phyloP scores from a whole-genome alignment of 2,113 vertebrate genomes.

The Python bivittatus region DNA sequence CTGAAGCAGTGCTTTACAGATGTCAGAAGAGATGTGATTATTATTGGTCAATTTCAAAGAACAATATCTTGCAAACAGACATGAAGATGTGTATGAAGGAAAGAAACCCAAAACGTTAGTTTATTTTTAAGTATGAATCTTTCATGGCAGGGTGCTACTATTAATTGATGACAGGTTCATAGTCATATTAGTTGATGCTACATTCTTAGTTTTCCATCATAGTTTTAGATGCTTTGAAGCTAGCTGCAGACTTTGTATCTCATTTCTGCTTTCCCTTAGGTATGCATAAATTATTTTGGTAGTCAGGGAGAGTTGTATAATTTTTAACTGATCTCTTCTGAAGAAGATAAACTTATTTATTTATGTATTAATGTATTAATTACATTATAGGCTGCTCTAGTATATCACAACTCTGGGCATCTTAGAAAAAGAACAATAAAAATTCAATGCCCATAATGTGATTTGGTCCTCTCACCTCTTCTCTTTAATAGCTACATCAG shows the following conservation, averaged over 20 bases:
- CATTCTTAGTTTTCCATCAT: not conserved
- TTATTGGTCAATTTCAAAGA: slow-evolving; percentile 1
- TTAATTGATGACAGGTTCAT: not conserved
- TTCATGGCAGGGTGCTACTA: not conserved
- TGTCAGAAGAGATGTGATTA: slow-evolving; percentile 16
- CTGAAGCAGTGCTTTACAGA: slow-evolving; percentile 17
- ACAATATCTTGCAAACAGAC: not conserved
- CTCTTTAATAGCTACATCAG: no score
- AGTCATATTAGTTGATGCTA: not conserved
- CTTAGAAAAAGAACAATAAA: not conserved
- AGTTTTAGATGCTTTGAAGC: not conserved
- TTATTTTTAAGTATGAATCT: not conserved
- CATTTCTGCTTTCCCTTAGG: not conserved
- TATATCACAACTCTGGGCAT: not conserved
- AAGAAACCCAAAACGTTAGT: not conserved
- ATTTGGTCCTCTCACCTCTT: not conserved
- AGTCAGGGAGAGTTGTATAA: not conserved
- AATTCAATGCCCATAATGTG: not conserved
- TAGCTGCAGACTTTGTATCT: not conserved
- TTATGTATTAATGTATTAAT: not conserved
- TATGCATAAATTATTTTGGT: not conserved
- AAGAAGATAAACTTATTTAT: not conserved
- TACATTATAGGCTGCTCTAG: not conserved
- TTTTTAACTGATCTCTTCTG: not conserved
- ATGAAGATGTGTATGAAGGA: not conserved